Evolutionary conservation across 1,140 invertebrate genomes (phyloP).

Genomic region (Drosophila watanabei): DNA sequence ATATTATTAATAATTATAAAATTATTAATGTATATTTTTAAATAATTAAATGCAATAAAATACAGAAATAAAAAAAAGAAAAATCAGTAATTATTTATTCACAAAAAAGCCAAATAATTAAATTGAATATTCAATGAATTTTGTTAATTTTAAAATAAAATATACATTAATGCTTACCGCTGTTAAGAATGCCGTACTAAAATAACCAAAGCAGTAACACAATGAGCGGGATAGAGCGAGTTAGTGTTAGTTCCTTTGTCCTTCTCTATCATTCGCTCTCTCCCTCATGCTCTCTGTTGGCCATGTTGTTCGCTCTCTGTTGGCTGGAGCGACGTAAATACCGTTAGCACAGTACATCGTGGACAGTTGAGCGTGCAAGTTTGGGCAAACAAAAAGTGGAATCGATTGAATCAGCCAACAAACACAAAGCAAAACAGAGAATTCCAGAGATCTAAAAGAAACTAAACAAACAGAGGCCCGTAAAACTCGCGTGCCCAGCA

Average conservation of each 20-base stretch:
- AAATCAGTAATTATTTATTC: too few relatives aligned
- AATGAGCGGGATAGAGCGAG: conserved; percentile 5
- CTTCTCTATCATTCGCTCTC: conserved; percentile 3
- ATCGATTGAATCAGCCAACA: conserved; percentile 26
- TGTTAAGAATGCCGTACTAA: conserved; percentile 18
- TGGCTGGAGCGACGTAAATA: conserved; percentile 62
- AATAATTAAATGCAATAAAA: too few relatives aligned
- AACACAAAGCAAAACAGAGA: conserved; percentile 45
- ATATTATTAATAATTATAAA: too few relatives aligned
- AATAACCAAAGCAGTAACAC: neutral
- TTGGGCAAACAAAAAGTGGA: conserved; percentile 35
- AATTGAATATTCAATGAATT: neutral
- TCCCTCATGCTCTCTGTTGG: conserved; percentile 17
- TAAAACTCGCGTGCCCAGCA: neutral
- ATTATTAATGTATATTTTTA: too few relatives aligned
- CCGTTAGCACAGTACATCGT: conserved; percentile 78
- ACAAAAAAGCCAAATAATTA: too few relatives aligned
- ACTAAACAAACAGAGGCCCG: conserved; percentile 24
- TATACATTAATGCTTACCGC: neutral
- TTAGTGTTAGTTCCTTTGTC: conserved; percentile 1
- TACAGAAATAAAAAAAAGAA: too few relatives aligned
- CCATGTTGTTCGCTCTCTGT: conserved; percentile 33
- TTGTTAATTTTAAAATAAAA: neutral
- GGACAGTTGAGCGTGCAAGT: conserved; percentile 79
- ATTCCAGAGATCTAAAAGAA: conserved; percentile 15